Conservation (phyloP, 92 coral and sea anemone species). For the Anthopleura xanthogrammica region DNA sequence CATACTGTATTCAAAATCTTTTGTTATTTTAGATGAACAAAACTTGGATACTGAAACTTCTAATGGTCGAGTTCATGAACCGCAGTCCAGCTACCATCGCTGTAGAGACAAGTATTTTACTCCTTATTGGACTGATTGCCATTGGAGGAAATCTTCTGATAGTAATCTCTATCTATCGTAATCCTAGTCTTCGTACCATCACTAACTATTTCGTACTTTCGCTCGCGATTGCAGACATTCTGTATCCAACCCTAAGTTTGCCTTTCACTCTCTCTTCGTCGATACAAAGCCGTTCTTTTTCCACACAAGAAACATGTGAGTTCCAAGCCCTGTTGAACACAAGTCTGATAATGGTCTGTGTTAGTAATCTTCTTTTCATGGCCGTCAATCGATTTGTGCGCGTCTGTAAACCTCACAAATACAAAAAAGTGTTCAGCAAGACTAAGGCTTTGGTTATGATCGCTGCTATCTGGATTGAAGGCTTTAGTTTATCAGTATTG, state of each 20-base stretch:
- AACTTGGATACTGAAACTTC: no score
- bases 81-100: constrained; percentile 17
- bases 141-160: constrained; percentile 37
- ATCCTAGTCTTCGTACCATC: constrained; percentile 22
- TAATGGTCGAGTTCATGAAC: background rate
- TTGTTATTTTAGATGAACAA: no score
- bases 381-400: constrained; percentile 19
- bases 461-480: background rate
- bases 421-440: constrained; percentile 7
- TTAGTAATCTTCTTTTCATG: background rate
- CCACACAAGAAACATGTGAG: background rate
- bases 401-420: constrained; percentile 11
- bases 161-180: constrained; percentile 21
- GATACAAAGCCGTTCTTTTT: background rate
- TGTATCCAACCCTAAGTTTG: constrained; percentile 14
- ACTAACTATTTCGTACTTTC: constrained; percentile 37
- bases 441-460: background rate
- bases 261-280: constrained; percentile 18
- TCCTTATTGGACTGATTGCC: constrained; percentile 24
- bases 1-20: no score
- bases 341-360: constrained; percentile 1
- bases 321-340: constrained; percentile 15
- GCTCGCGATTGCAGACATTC: constrained; percentile 23
- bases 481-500: background rate
- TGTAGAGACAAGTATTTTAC: constrained; percentile 12